These are phyloP conservation scores for Notospermus geniculatus DNA, from an alignment of 1,140 invertebrate species.

Conservation along the genomic window DNA sequence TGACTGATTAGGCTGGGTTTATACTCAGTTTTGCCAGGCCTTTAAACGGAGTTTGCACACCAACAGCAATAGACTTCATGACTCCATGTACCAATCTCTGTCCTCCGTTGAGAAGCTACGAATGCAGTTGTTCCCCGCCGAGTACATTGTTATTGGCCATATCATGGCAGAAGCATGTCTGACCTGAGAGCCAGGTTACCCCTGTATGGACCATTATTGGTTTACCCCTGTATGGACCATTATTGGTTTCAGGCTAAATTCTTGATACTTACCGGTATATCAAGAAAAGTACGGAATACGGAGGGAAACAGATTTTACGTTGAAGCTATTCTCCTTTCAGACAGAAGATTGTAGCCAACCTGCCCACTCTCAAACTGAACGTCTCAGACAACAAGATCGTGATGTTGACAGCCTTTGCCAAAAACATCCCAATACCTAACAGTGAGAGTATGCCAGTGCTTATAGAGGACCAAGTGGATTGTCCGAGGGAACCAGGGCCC, in stretches of 20 bases:
- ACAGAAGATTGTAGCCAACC: conserved; percentile 73
- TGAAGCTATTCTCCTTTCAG: conserved; percentile 56
- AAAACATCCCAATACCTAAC: conserved; percentile 64
- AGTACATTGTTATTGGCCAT: no score
- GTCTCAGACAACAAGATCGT: conserved; percentile 73
- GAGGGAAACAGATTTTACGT: neutral
- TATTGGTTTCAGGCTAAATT: no score
- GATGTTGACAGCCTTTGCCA: conserved; percentile 67
- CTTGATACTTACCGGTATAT: conserved; percentile 9
- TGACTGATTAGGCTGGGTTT: no score
- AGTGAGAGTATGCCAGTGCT: conserved; percentile 39
- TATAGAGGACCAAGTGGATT: conserved; percentile 38
- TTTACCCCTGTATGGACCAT: neutral
- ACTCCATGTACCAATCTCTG: no score
- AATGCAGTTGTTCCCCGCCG: no score
- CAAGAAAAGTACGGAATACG: neutral
- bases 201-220: neutral
- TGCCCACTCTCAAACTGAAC: conserved; percentile 74
- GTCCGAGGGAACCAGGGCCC: conserved; percentile 9
- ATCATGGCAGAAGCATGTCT: no score
- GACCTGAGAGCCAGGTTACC: no score
- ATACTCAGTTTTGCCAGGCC: no score
- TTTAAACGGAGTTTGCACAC: no score
- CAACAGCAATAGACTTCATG: no score
- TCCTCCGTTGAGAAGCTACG: no score